Evolutionary conservation across 2,888 invertebrate species (phyloP).

Genomic region (Eueremaeus valkanovi): DNA sequence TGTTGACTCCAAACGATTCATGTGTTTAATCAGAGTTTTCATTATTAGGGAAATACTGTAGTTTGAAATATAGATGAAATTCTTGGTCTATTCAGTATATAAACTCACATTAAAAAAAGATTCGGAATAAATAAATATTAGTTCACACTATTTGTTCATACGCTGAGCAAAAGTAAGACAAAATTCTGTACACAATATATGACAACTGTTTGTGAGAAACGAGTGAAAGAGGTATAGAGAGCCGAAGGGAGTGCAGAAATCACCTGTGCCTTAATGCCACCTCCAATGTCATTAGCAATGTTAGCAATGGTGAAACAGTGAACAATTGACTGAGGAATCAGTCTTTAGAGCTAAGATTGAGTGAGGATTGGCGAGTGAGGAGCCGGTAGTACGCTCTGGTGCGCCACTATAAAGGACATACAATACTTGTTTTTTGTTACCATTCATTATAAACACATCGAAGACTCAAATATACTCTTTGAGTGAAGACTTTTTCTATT

Average conservation of each 20-base stretch:
- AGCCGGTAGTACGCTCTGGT: slow-evolving; percentile 12
- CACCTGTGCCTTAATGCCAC: background rate
- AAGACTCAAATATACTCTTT: too few species aligned
- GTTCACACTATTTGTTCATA: background rate
- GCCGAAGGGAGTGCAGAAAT: background rate
- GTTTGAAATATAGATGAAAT: background rate
- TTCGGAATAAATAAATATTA: background rate
- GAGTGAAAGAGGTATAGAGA: background rate
- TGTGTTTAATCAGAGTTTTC: background rate
- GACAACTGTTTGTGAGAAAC: background rate
- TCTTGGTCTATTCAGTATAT: background rate
- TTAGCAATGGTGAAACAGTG: background rate
- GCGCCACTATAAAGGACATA: background rate
- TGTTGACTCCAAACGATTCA: background rate
- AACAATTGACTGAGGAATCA: background rate
- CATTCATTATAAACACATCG: background rate
- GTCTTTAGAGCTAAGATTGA: background rate
- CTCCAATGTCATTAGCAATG: background rate
- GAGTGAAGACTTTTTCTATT: too few species aligned
- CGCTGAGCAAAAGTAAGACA: background rate
- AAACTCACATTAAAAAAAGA: background rate
- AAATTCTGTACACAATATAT: background rate
- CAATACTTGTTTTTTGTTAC: background rate
- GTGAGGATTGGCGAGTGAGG: background rate
- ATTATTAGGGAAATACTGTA: background rate